Conservation (phyloP, 1,140 invertebrate genomes). For the Pogonomyrmex barbatus region DNA sequence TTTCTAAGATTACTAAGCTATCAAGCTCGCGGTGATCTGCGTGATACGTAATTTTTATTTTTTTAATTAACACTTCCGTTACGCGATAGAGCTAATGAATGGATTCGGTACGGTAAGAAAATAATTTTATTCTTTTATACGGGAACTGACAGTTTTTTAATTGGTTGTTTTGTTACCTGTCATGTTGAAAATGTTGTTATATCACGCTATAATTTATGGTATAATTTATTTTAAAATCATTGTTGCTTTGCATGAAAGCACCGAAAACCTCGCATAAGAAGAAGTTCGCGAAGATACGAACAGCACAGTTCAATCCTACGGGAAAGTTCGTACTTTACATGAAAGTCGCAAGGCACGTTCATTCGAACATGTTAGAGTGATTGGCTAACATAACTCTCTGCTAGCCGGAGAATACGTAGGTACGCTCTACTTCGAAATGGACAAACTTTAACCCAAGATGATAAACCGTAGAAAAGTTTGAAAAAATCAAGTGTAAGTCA, state of each 20-base stretch:
- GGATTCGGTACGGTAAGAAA: not conserved
- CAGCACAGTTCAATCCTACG: not conserved
- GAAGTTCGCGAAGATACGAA: too few species aligned
- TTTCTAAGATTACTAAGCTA: constrained; percentile 13
- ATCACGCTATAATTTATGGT: not conserved
- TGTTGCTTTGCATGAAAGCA: not conserved
- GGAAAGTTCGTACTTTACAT: constrained; percentile 29
- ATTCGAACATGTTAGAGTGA: constrained; percentile 10
- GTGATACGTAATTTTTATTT: not conserved
- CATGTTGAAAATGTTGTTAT: not conserved
- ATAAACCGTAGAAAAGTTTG: not conserved
- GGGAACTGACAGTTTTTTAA: not conserved
- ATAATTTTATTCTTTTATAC: constrained; percentile 2
- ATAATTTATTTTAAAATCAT: not conserved
- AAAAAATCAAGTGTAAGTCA: not conserved
- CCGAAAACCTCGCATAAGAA: not conserved
- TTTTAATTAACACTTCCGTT: not conserved
- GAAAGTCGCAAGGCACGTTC: constrained; percentile 56
- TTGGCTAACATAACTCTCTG: constrained; percentile 44
- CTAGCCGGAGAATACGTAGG: not conserved
- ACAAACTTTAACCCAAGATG: not conserved
- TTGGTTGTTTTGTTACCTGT: not conserved
- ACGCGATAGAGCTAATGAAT: not conserved
- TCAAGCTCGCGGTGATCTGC: not conserved
- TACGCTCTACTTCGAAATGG: not conserved